Percentiles rank a stretch among this genome's conserved stretches.
Evolutionary conservation across 2,888 invertebrate genomes (phyloP).

Genomic region (Sinodicranocentrus sp.): DNA sequence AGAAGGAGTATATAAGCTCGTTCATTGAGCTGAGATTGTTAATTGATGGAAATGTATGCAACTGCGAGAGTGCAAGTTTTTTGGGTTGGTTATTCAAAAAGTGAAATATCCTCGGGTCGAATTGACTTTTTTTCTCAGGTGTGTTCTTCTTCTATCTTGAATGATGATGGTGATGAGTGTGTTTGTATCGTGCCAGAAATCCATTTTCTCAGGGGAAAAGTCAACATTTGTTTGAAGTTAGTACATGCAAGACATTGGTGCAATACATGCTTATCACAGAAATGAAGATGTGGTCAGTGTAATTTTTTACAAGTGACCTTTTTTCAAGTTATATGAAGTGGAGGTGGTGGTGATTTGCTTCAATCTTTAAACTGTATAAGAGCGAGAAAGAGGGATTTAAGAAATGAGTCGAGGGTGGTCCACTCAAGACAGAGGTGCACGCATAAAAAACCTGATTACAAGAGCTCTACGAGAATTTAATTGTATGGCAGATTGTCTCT

Average conservation of each 20-base stretch:
- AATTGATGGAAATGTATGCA: slow-evolving; percentile 68
- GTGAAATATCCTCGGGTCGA: slow-evolving; percentile 56
- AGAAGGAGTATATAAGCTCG: too few relatives aligned
- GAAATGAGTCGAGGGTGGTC: slow-evolving; percentile 53
- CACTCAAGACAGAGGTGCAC: background rate
- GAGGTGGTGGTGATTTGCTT: too few relatives aligned
- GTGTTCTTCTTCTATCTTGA: slow-evolving; percentile 41
- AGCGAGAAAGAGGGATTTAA: background rate
- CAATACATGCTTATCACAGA: slow-evolving; percentile 58
- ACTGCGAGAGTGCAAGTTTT: slow-evolving; percentile 57
- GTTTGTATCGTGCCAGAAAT: slow-evolving; percentile 59
- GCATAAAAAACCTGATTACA: slow-evolving; percentile 3
- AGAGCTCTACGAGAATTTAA: background rate
- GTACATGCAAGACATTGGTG: slow-evolving; percentile 44
- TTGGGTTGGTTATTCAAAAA: slow-evolving; percentile 4
- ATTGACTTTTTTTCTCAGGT: slow-evolving; percentile 51
- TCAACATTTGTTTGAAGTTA: too few relatives aligned
- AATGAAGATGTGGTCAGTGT: background rate
- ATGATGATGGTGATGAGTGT: background rate
- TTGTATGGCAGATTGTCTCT: too few relatives aligned
- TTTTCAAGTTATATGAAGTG: too few relatives aligned
- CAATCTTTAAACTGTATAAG: background rate
- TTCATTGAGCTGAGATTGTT: slow-evolving; percentile 59
- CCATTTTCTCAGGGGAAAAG: slow-evolving; percentile 63
- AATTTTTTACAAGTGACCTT: slow-evolving; percentile 15